These are phyloP conservation scores for Athalia rosae DNA, from an alignment of 2,888 invertebrate species.

Conservation along the genomic window DNA sequence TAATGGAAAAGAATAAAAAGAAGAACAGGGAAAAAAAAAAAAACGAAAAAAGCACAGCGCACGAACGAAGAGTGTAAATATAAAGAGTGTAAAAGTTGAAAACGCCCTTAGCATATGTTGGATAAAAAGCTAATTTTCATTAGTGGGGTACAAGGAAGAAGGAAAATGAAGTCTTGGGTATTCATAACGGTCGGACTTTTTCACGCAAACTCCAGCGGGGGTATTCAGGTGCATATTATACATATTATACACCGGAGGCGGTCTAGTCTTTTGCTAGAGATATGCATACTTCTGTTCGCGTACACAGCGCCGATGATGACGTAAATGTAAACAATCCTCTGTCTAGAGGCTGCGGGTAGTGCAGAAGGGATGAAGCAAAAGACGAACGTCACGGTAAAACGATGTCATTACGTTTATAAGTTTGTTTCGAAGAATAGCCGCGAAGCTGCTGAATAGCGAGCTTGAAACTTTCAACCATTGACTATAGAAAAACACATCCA, in stretches of 20 bases:
- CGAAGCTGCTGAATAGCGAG: background rate
- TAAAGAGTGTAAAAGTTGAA: background rate
- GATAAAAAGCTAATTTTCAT: slow-evolving; percentile 38
- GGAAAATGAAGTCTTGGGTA: slow-evolving; percentile 39
- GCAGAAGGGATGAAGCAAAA: slow-evolving; percentile 4
- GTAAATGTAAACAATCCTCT: slow-evolving; percentile 41
- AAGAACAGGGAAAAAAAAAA: background rate
- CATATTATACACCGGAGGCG: slow-evolving; percentile 26
- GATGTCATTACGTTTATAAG: slow-evolving; percentile 40
- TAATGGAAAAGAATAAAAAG: no score
- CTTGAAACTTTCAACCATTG: slow-evolving; percentile 12
- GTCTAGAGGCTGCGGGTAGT: background rate
- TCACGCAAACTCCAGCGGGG: slow-evolving; percentile 27
- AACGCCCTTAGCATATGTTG: background rate
- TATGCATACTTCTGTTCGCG: slow-evolving; percentile 39
- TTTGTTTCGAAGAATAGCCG: slow-evolving; percentile 10
- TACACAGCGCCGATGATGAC: slow-evolving; percentile 21
- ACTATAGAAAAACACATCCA: slow-evolving; percentile 16
- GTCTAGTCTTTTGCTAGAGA: slow-evolving; percentile 39
- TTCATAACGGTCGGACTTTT: slow-evolving; percentile 37
- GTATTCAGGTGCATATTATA: slow-evolving; percentile 40
- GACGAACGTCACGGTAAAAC: slow-evolving; percentile 33
- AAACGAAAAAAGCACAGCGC: background rate
- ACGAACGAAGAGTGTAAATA: background rate
- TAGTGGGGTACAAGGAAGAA: slow-evolving; percentile 34